A percentile compares a stretch with the other conserved stretches of the same genome.
Conservation (phyloP, 2,888 invertebrate species). For the Incurvaria masculella region DNA sequence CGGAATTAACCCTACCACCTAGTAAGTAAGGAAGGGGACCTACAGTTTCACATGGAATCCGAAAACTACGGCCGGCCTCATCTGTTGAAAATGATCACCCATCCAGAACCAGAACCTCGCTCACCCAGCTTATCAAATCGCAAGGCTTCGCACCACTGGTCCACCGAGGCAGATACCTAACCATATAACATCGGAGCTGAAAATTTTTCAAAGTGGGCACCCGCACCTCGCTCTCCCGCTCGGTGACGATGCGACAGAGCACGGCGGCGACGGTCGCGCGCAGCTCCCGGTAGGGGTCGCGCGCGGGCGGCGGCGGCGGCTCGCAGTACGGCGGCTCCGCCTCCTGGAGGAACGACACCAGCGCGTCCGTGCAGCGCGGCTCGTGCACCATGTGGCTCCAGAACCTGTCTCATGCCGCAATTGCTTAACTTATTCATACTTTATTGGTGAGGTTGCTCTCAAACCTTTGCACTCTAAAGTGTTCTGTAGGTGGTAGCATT, state of each 20-base stretch:
- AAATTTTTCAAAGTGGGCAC: not conserved
- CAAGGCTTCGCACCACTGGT: no score
- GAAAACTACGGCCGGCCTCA: no score
- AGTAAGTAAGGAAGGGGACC: no score
- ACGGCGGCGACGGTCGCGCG: conserved; percentile 67
- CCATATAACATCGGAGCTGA: not conserved
- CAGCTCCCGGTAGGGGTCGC: conserved; percentile 53
- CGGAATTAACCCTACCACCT: no score
- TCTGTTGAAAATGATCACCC: no score
- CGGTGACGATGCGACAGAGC: conserved; percentile 73
- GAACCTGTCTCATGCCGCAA: no score
- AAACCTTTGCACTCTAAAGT: no score
- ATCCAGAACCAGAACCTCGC: not conserved
- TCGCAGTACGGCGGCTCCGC: conserved; percentile 67
- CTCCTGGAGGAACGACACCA: conserved; percentile 72
- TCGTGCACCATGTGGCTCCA: conserved; percentile 72
- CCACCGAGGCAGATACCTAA: not conserved
- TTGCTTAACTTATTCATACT: no score
- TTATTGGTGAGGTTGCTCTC: no score
- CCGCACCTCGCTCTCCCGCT: conserved; percentile 69
- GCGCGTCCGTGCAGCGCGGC: conserved; percentile 56
- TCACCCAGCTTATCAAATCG: no score
- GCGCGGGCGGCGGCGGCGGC: conserved; percentile 37
- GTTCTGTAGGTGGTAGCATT: no score
- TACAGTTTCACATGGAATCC: no score